Conservation (phyloP, 2,113 vertebrate species). For the Cebidichthys violaceus region DNA sequence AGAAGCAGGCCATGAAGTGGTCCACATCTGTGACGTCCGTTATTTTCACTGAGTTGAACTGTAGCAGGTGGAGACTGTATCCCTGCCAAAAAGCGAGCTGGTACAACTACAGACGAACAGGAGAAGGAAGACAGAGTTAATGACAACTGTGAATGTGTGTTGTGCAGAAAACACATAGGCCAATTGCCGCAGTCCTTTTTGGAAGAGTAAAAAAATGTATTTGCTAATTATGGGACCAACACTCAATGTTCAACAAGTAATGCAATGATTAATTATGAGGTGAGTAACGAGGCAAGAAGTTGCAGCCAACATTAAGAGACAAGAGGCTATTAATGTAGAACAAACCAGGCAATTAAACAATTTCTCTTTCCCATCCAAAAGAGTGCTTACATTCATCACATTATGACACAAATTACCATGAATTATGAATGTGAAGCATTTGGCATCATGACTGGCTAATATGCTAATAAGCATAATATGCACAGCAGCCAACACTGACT, state of each 20-base stretch:
- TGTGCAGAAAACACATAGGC: neutral
- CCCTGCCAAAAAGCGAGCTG: slow-evolving; percentile 90
- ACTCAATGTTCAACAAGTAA: neutral
- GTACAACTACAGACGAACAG: slow-evolving; percentile 84
- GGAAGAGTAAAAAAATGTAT: neutral
- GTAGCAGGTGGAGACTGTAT: slow-evolving; percentile 88
- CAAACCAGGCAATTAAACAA: neutral
- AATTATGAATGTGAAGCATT: neutral
- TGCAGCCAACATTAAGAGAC: neutral
- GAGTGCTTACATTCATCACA: neutral
- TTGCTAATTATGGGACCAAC: neutral
- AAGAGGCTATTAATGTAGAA: neutral
- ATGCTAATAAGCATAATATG: neutral
- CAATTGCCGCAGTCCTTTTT: neutral
- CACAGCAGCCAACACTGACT: neutral
- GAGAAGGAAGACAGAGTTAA: neutral
- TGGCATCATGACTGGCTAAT: neutral
- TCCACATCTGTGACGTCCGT: slow-evolving; percentile 83
- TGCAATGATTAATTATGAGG: neutral
- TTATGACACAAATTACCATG: neutral
- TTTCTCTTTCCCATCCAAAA: neutral
- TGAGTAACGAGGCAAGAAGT: neutral
- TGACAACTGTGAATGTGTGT: neutral
- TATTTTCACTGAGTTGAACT: slow-evolving; percentile 77
- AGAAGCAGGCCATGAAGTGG: slow-evolving; percentile 87